Percentiles rank a stretch among this genome's conserved stretches.
phyloP scores from a whole-genome alignment of 2,113 vertebrate species.

The Sinosuthora webbiana region DNA sequence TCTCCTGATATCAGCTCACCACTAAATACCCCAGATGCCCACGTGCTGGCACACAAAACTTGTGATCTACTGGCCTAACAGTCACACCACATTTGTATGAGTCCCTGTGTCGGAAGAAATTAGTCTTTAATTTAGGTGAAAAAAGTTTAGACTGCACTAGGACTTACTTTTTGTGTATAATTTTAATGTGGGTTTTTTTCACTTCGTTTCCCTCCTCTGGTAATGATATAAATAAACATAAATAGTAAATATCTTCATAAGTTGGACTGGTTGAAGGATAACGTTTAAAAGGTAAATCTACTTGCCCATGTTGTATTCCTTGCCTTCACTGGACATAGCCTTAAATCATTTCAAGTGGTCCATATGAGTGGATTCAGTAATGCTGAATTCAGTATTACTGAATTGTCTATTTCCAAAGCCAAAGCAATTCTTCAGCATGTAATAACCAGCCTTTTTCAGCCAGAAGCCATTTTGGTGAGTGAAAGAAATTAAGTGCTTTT shows the following conservation, averaged over 20 bases:
- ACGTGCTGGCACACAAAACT: rapidly evolving
- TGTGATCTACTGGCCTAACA: background rate
- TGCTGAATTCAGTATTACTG: background rate
- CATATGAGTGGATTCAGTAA: background rate
- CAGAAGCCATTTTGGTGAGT: background rate
- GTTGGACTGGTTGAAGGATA: background rate
- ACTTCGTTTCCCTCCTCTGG: background rate
- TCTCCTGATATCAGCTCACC: background rate
- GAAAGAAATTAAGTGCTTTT: conserved; percentile 4
- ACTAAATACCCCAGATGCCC: background rate
- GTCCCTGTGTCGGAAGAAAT: background rate
- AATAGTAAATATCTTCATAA: background rate
- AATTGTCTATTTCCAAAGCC: background rate
- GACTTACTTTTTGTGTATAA: background rate
- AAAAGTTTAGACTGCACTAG: background rate
- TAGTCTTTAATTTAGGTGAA: background rate
- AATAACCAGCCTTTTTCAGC: background rate
- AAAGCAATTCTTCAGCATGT: background rate
- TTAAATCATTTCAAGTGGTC: background rate
- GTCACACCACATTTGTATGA: background rate
- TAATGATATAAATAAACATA: background rate
- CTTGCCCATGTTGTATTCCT: background rate
- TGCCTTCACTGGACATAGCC: background rate
- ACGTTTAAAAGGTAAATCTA: background rate
- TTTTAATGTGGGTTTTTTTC: background rate